These are phyloP conservation scores for Sinocyclocheilus grahami DNA, from an alignment of 2,113 vertebrate genomes.

Conservation along the genomic window DNA sequence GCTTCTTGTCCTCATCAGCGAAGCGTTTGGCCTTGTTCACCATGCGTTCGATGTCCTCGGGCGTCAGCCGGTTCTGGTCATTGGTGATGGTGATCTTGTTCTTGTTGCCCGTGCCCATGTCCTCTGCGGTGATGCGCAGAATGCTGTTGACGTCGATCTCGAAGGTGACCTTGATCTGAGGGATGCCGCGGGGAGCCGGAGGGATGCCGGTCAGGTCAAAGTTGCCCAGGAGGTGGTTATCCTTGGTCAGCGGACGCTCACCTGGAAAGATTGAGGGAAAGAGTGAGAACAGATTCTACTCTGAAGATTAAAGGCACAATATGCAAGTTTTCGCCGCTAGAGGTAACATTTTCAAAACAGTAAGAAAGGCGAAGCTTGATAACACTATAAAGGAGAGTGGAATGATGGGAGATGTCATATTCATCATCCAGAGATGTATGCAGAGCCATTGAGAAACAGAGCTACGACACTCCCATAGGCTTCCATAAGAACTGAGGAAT, in stretches of 20 bases:
- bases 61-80: conserved; percentile 92
- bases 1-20: conserved; percentile 92
- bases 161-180: conserved; percentile 97
- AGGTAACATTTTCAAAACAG: too few relatives aligned
- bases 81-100: conserved; percentile 99
- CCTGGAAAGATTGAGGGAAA: conserved; percentile 69
- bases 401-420: too few relatives aligned
- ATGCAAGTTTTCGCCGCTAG: too few relatives aligned
- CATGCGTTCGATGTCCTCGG: conserved; percentile 95
- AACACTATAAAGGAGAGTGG: too few relatives aligned
- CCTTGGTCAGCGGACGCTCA: conserved; percentile 94
- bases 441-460: too few relatives aligned
- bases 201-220: conserved; percentile 96
- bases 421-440: too few relatives aligned
- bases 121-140: conserved; percentile 90
- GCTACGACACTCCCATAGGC: too few relatives aligned
- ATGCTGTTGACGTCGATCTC: conserved; percentile 96
- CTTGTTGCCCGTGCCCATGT: conserved; percentile 97
- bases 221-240: conserved; percentile 95
- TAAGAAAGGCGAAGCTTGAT: too few relatives aligned
- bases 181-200: conserved; percentile 92
- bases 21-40: conserved; percentile 94
- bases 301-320: too few relatives aligned
- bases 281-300: too few relatives aligned
- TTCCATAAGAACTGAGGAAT: too few relatives aligned